Conservation (phyloP, 2,113 vertebrate genomes). For the Dasyornis broadbenti region DNA sequence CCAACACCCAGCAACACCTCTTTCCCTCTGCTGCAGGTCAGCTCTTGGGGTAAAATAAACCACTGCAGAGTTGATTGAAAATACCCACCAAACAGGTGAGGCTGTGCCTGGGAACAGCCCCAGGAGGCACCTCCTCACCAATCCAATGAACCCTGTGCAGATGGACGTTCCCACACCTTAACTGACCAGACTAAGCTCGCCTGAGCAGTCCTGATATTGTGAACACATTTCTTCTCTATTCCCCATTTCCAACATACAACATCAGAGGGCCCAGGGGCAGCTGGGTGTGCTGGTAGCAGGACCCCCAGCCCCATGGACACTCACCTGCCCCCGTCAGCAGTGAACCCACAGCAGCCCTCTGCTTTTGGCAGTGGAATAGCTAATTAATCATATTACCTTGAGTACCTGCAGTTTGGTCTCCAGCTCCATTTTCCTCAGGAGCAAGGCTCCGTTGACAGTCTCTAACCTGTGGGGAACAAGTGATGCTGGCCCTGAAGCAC, state of each 20-base stretch:
- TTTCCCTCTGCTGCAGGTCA: neutral
- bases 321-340: accelerated
- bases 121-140: neutral
- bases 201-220: accelerated
- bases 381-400: slow-evolving; percentile 73
- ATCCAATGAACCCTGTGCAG: accelerated
- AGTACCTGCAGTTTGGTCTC: slow-evolving; percentile 82
- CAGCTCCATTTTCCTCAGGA: slow-evolving; percentile 84
- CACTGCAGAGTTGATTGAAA: neutral
- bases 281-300: neutral
- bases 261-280: accelerated
- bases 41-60: neutral
- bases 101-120: neutral
- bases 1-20: accelerated
- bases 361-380: accelerated
- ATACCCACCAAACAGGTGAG: accelerated
- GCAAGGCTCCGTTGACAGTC: slow-evolving; percentile 79
- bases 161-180: neutral
- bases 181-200: neutral
- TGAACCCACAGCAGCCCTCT: neutral
- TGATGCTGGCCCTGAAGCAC: neutral
- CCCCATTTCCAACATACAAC: accelerated
- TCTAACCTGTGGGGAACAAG: slow-evolving; percentile 78
- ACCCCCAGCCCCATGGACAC: neutral
- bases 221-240: neutral